Evolutionary conservation across 2,113 vertebrate genomes (phyloP), one percentile per base, ranked within the genome.

Genomic region (Circaetus gallicus): DNA sequence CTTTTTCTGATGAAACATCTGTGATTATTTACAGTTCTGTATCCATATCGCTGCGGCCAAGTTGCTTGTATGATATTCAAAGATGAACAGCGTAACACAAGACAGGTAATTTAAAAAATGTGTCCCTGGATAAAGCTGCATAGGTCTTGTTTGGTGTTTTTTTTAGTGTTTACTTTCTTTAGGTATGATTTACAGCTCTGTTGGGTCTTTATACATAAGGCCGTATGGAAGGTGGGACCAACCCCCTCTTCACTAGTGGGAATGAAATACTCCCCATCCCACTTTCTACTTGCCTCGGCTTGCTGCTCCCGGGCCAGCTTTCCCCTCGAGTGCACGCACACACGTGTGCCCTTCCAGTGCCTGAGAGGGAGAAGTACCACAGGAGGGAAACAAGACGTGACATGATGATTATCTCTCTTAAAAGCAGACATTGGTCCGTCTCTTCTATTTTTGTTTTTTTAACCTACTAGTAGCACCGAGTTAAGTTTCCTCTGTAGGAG

Each of bases 21-120:
- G 28, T 53, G 49, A 17, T 81, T 67, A 26, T 63, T 91, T 78
- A 22, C 50, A 62, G 36, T 43, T 89, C 43, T 32, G 10, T 42
- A n/a, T 8, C 29, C 0, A 0, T 38, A 21, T 34, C 1, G 3
- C 69, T 70, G 22, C 2, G 5, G 50, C 38, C 52, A 65, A 2
- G 31, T 59, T 77, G 34, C 80, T 86, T 78, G 29, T 52, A 18
- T 45, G 45, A 69, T 21, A 16, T 55, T 56, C 22, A 16, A 5
- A 65, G 67, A 78, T 61, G 25, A 29, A 29, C 52, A 77, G 36
- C 4, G 3, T 42, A 28, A 20, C 9, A 49, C 17, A n/a, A 43
- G 53, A 80, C 31, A 36, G 63, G 61, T 61, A 58, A 36, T n/a
- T 56, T 14, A 2, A 13, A 65, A 2, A 13, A 65, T 3, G 2